Conservation (phyloP, 1,140 invertebrate species). For the Melanaphis sacchari region DNA sequence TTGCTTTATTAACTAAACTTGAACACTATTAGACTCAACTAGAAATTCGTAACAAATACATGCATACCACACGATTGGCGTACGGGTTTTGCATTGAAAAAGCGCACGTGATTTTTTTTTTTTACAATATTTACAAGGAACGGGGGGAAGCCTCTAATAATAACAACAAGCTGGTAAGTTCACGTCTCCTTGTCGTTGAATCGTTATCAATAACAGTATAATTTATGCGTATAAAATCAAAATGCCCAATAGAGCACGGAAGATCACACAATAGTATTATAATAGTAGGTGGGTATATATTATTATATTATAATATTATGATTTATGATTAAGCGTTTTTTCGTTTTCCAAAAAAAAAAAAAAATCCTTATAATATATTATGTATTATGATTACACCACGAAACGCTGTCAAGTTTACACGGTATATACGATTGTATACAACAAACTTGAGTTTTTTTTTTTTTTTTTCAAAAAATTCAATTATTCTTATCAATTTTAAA, state of each 20-base stretch:
- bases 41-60: not conserved
- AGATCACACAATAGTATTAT: conserved; percentile 2
- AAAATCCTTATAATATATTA: not conserved
- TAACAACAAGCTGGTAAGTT: too few relatives aligned
- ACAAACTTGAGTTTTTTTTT: conserved; percentile 15
- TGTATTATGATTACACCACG: not conserved
- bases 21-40: not conserved
- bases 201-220: not conserved
- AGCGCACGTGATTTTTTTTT: not conserved
- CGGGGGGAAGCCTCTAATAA: not conserved
- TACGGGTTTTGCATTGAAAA: not conserved
- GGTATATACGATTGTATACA: conserved; percentile 7
- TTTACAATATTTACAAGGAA: not conserved
- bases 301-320: not conserved
- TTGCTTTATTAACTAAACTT: not conserved
- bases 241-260: not conserved
- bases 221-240: not conserved
- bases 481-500: not conserved
- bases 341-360: conserved; percentile 38
- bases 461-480: not conserved
- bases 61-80: not conserved
- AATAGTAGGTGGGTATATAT: not conserved
- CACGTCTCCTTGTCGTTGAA: not conserved
- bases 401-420: not conserved
- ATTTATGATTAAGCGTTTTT: conserved; percentile 41